Evolutionary conservation across 1,140 invertebrate species (phyloP).

Genomic region (Penaeus chinensis): DNA sequence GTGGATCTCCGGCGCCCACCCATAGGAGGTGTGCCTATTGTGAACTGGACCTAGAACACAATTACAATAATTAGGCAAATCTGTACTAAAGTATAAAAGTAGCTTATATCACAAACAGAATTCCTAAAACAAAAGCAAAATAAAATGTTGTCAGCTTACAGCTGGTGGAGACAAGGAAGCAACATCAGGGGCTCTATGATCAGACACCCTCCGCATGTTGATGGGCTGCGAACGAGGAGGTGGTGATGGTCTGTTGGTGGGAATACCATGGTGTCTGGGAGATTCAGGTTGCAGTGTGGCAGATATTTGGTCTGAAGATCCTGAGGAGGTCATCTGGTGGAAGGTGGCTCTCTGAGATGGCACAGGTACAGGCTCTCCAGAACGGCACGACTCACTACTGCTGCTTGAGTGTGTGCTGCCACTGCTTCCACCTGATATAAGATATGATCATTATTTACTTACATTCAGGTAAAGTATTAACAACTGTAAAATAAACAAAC

Average conservation of each 20-base stretch:
- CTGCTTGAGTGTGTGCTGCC: slow-evolving; percentile 55
- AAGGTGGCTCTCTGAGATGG: slow-evolving; percentile 76
- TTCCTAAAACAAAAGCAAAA: background rate
- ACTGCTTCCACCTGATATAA: slow-evolving; percentile 32
- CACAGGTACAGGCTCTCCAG: slow-evolving; percentile 72
- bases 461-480: too few species aligned
- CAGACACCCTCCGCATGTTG: slow-evolving; percentile 56
- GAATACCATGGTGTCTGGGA: slow-evolving; percentile 33
- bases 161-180: slow-evolving; percentile 58
- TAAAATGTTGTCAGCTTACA: slow-evolving; percentile 55
- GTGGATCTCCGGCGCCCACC: slow-evolving; percentile 59
- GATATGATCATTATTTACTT: too few species aligned
- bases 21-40: slow-evolving; percentile 69
- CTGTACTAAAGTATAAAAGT: background rate
- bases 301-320: slow-evolving; percentile 51
- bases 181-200: slow-evolving; percentile 53
- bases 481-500: too few species aligned
- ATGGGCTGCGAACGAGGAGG: slow-evolving; percentile 58
- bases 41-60: slow-evolving; percentile 67
- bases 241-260: slow-evolving; percentile 34
- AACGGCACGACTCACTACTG: slow-evolving; percentile 52
- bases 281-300: slow-evolving; percentile 39
- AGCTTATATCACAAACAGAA: background rate
- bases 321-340: slow-evolving; percentile 67
- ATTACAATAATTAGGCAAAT: background rate